These are phyloP conservation scores for Lasioglossum villosulum DNA, from an alignment of 2,888 invertebrate species.

Conservation along the genomic window DNA sequence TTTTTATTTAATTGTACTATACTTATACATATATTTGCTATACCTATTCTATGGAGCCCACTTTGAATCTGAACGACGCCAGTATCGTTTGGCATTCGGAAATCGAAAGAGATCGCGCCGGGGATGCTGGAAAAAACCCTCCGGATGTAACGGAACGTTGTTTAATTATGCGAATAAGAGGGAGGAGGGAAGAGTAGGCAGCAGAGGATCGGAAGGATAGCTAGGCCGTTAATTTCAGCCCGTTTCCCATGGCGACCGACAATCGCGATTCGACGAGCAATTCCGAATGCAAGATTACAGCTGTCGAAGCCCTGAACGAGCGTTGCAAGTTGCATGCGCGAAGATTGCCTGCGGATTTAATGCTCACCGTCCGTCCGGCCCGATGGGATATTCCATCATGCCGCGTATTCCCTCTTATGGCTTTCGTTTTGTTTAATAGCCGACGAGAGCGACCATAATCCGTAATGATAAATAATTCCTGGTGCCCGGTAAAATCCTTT, in stretches of 20 bases:
- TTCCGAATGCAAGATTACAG: conserved; percentile 58
- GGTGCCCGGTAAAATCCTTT: conserved; percentile 69
- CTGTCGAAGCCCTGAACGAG: conserved; percentile 36
- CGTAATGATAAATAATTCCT: conserved; percentile 75
- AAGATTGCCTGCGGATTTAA: conserved; percentile 66
- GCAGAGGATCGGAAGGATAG: neutral
- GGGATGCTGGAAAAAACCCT: neutral
- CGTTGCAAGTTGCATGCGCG: conserved; percentile 52
- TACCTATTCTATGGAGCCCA: neutral
- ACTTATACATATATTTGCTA: neutral
- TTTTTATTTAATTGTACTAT: neutral
- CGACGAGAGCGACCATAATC: conserved; percentile 70
- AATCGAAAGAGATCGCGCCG: neutral
- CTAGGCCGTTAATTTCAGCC: conserved; percentile 40
- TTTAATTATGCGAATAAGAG: conserved; percentile 38
- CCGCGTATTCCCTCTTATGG: conserved; percentile 55
- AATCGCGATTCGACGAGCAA: conserved; percentile 45
- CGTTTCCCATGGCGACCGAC: conserved; percentile 30
- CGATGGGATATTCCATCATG: conserved; percentile 63
- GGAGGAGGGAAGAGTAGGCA: neutral
- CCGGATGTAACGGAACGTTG: conserved; percentile 5
- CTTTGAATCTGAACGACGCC: too few species aligned
- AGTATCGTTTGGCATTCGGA: neutral
- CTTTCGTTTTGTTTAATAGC: conserved; percentile 70
- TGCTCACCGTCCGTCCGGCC: conserved; percentile 32